Conservation (phyloP, 37 sponge, comb jelly and placozoan species). For the Amphimedon queenslandica region DNA sequence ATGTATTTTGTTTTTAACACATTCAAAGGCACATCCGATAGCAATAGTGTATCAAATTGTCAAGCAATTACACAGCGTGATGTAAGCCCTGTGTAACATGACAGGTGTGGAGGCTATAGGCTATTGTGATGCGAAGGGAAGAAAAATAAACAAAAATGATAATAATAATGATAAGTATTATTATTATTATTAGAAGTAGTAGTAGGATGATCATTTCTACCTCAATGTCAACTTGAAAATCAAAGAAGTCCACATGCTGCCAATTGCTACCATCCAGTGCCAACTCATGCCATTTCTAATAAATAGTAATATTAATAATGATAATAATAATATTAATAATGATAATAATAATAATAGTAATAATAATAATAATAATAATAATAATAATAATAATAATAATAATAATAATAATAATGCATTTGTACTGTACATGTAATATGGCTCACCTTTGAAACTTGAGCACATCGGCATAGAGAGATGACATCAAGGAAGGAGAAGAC, state of each 20-base stretch:
- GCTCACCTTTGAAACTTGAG: conserved; percentile 85
- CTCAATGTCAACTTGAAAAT: conserved; percentile 93
- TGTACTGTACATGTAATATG: background rate
- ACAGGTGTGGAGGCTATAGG: no score
- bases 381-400: background rate
- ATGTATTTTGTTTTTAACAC: no score
- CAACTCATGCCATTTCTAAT: conserved; percentile 75
- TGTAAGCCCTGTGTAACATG: no score
- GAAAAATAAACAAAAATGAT: background rate
- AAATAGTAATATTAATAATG: no score
- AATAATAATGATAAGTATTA: background rate
- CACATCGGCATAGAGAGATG: conserved; percentile 92
- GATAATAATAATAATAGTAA: no score
- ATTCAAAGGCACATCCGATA: no score
- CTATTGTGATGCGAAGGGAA: no score
- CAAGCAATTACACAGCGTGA: no score
- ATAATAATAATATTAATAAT: no score
- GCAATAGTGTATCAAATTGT: no score
- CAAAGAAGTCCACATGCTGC: conserved; percentile 88
- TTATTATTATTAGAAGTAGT: no score
- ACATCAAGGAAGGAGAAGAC: conserved; percentile 96
- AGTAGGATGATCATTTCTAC: conserved; percentile 29
- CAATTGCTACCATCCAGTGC: conserved; percentile 98
- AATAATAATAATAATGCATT: background rate
- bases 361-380: no score